A percentile compares a stretch with the other conserved stretches of the same genome.
Conservation (phyloP, 2,113 vertebrate genomes). For the Pan paniscus region DNA sequence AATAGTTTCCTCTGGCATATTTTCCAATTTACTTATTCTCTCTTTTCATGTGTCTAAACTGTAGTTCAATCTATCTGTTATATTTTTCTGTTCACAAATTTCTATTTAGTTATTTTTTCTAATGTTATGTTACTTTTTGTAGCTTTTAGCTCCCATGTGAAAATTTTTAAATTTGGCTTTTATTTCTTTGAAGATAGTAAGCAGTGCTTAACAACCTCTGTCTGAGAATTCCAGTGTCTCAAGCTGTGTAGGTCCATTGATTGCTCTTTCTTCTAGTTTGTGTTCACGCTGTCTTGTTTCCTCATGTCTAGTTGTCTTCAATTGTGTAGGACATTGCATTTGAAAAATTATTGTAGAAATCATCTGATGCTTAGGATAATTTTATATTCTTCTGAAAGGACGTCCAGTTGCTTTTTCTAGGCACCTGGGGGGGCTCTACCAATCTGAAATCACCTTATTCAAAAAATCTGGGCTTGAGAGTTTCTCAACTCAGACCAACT, state of each 20-base stretch:
- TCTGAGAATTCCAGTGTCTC: background rate
- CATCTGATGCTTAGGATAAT: background rate
- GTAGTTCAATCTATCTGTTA: background rate
- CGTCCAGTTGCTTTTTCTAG: background rate
- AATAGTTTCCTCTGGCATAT: background rate
- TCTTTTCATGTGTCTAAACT: background rate
- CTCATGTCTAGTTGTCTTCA: background rate
- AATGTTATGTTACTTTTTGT: background rate
- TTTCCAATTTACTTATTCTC: background rate
- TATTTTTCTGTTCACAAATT: background rate
- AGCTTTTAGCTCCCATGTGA: background rate
- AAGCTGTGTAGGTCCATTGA: background rate
- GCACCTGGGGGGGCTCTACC: background rate
- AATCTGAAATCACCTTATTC: background rate
- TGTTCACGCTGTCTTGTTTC: background rate
- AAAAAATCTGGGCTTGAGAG: background rate
- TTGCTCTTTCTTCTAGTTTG: background rate
- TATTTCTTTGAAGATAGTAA: background rate
- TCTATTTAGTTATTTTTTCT: background rate
- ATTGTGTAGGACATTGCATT: background rate
- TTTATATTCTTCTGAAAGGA: background rate
- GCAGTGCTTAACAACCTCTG: background rate
- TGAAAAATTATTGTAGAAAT: background rate
- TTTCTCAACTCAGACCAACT: background rate
- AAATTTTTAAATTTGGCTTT: background rate